Evolutionary conservation across 2,797 vertebrate genomes (phyloP).

Genomic region (Austrolebias charrua): DNA sequence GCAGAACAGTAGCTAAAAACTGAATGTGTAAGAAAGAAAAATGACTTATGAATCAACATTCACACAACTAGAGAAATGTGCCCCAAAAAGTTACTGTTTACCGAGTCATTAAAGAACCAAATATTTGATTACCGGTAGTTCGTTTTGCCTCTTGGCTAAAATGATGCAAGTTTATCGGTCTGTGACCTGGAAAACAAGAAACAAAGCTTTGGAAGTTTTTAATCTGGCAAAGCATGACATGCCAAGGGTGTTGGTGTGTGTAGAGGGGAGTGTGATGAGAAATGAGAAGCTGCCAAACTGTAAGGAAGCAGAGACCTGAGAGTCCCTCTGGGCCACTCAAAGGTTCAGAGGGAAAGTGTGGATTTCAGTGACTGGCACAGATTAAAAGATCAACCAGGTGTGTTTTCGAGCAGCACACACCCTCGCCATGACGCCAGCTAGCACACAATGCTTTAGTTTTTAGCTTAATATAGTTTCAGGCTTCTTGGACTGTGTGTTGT

Average conservation of each 20-base stretch:
- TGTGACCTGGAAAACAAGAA: background rate
- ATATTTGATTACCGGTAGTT: background rate
- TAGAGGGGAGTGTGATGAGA: conserved; percentile 22
- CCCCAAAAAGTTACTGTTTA: too few relatives aligned
- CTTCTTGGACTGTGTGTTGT: background rate
- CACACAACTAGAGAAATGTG: background rate
- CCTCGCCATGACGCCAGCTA: conserved; percentile 16
- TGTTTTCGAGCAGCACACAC: conserved; percentile 9
- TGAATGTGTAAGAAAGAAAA: too few relatives aligned
- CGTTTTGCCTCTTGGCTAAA: background rate
- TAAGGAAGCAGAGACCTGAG: conserved; percentile 48
- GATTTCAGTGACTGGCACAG: conserved; percentile 13
- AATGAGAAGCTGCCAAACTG: conserved; percentile 55
- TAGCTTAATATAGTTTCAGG: conserved; percentile 44
- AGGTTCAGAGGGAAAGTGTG: conserved; percentile 34
- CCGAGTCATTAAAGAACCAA: background rate
- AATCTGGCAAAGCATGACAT: conserved; percentile 6
- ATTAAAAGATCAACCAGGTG: conserved; percentile 23
- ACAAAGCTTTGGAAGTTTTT: conserved; percentile 6
- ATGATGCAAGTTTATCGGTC: background rate
- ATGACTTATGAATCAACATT: too few relatives aligned
- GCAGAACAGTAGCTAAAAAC: too few relatives aligned
- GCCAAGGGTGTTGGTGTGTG: conserved; percentile 12
- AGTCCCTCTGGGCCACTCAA: conserved; percentile 54
- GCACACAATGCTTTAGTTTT: conserved; percentile 1